Evolutionary conservation across 2,113 vertebrate genomes (phyloP).

Genomic region (Tenrec ecaudatus): DNA sequence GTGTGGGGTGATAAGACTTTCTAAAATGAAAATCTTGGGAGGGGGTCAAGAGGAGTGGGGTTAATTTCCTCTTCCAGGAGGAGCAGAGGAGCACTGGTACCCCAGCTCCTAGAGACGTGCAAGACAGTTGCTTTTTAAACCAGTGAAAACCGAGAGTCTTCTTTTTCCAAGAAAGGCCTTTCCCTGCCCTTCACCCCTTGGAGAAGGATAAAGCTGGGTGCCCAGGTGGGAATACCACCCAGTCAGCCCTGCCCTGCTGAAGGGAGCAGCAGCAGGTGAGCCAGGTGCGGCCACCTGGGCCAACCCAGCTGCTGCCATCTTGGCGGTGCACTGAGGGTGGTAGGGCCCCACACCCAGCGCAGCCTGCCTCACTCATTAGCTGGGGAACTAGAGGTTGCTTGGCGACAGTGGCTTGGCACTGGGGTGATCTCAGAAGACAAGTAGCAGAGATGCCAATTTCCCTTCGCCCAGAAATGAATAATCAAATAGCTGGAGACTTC

Average conservation of each 20-base stretch:
- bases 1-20: neutral
- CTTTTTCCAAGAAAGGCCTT: neutral
- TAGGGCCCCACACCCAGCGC: neutral
- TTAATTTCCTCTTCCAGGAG: neutral
- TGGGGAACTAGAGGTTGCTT: constrained; percentile 73
- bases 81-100: neutral
- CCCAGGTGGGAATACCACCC: neutral
- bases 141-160: neutral
- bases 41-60: neutral
- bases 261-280: neutral
- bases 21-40: neutral
- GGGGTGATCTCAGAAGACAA: constrained; percentile 79
- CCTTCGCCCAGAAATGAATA: constrained; percentile 61
- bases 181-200: neutral
- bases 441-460: constrained; percentile 77
- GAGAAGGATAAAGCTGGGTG: neutral
- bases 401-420: constrained; percentile 74
- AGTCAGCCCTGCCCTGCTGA: neutral
- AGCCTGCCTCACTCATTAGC: constrained; percentile 30
- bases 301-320: neutral
- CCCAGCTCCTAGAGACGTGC: neutral
- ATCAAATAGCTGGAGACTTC: constrained; percentile 72
- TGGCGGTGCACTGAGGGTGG: neutral
- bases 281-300: neutral
- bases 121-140: neutral